Base-by-base conservation (phyloP, 2,113 vertebrate genomes). In the Melanocharis versteri region DNA sequence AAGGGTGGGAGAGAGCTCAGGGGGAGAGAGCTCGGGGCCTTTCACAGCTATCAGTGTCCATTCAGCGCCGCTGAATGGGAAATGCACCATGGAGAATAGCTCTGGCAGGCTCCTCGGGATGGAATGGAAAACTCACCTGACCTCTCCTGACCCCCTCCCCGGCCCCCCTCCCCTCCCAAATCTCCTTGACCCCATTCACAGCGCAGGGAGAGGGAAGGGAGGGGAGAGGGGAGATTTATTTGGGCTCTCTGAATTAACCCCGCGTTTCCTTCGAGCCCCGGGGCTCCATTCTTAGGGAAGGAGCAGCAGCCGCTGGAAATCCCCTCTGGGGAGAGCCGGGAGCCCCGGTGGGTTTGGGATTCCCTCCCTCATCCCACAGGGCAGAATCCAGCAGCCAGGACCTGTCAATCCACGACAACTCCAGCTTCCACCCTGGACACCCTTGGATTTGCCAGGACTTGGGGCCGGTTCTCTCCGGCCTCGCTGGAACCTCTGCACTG, bases 41-140 rank as follows among this genome's bases (percentile, higher is more conserved):
- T 96, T 95, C 94, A 96, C 92, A 95, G 96, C 96, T 53, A 75
- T 94, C 96, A 81, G 94, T 40, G 92, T 7, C 72, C 94, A 93
- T 97, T 97, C 79, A 97, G 33, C 1, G 37, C 2, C 1, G 60
- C 90, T 96, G 66, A 96, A 93, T 68, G 92, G 53, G 88, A 93
- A 92, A 96, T 6, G 18, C 93, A 95, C 83, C 90, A 90, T 95
- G 92, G 94, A 96, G 95, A 96, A 96, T 95, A 96, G 95, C 89
- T 94, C 89, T 96, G 93, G 90, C 96, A 94, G 81, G 37, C 80
- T 73, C 3, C 26, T 27, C 47, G 24, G 75, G 37, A 69, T 11
- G 83, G 12, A 56, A 95, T 93, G 95, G 88, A 91, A 58, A 91
- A 60, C 81, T 68, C 95, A 79, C 94, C 94, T 18, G 90, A 94